Conservation (phyloP, 2,888 invertebrate species). For the Trachelus troglodyta region DNA sequence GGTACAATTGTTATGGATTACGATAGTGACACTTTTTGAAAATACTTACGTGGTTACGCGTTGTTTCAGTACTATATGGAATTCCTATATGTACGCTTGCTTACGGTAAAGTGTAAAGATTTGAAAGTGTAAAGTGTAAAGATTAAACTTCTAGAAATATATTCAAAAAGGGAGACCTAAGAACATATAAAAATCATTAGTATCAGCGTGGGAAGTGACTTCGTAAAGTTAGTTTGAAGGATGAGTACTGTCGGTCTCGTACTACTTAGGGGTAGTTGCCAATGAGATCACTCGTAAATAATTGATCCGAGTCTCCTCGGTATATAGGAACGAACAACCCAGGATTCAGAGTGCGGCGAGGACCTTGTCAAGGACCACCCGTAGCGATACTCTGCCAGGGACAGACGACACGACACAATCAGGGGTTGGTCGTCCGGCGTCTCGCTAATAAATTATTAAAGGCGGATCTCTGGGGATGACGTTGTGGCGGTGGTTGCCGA, state of each 20-base stretch:
- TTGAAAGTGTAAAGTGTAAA: neutral
- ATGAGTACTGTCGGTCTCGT: neutral
- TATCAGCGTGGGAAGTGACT: neutral
- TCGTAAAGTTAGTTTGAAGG: neutral
- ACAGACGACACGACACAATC: constrained; percentile 65
- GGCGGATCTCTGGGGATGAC: constrained; percentile 63
- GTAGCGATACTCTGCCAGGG: constrained; percentile 55
- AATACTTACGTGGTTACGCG: neutral
- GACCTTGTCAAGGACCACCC: constrained; percentile 64
- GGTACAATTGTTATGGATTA: neutral
- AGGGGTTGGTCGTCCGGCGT: constrained; percentile 34
- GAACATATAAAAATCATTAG: neutral
- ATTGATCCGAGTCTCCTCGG: constrained; percentile 53
- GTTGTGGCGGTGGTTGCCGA: constrained; percentile 30
- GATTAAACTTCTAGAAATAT: neutral
- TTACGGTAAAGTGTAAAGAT: neutral
- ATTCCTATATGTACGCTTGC: neutral
- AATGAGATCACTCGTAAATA: constrained; percentile 43
- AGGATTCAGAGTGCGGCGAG: constrained; percentile 35
- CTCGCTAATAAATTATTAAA: constrained; percentile 66
- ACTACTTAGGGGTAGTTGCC: neutral
- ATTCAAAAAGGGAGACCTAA: neutral
- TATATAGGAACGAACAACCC: constrained; percentile 56
- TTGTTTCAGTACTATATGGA: no score
- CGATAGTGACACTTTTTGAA: neutral